Evolutionary conservation across 2,888 invertebrate species (phyloP), one percentile per base, ranked within the genome.

Genomic region (Nowickia ferox): DNA sequence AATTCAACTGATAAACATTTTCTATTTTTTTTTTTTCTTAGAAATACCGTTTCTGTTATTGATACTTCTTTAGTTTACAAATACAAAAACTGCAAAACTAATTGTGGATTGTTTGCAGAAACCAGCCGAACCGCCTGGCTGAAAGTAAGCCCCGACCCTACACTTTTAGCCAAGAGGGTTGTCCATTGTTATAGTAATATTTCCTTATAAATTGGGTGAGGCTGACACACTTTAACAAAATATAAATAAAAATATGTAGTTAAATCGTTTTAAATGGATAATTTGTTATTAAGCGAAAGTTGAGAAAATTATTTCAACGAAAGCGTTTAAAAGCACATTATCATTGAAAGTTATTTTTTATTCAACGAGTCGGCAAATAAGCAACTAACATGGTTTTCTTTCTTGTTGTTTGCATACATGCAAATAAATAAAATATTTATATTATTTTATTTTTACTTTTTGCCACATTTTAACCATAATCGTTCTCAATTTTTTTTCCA

Each of bases 241-340:
- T n/a, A n/a, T n/a, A n/a, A 9, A 66, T 19, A 38, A 53, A 1
- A 19, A n/a, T 38, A 71, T 44, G 1, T 40, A 30, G 22, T 2
- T 13, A 30, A 15, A 30, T 55, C 6, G 9, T 15, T 69, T 66
- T 51, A 48, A 66, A 51, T 51, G 13, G 51, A 51, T n/a, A 48
- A 53, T 46, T 19, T 38, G 19, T 66, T 66, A 11, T 22, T 30
- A 57, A 71, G 40, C 40, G 57, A 71, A 65, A 75, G 69, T 46
- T 48, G 48, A 66, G 19, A 11, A 48, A 63, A 75, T 51, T 38
- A 68, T 77, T 85, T 61, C 78, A n/a, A 2, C 17, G 72, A 55
- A 81, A 82, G n/a, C 68, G 38, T 72, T 85, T 69, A 76, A 79
- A 82, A 46, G 30, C 1, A 51, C 79, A 82, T 83, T 83, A 71